Conservation (phyloP, 2,888 invertebrate species). For the Drosophila mimetica region DNA sequence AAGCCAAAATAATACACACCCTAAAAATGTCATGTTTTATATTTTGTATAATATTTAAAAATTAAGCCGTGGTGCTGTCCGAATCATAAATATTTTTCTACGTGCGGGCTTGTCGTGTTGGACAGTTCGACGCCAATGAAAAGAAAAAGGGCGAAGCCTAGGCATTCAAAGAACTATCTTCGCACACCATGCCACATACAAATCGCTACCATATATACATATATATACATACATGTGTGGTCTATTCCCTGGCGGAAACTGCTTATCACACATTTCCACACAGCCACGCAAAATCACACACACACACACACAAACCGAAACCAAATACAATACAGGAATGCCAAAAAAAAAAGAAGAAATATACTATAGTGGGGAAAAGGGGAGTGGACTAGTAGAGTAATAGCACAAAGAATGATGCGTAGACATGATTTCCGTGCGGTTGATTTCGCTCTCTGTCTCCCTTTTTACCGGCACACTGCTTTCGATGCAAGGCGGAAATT, state of each 20-base stretch:
- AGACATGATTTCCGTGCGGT: constrained; percentile 82
- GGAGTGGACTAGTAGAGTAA: constrained; percentile 56
- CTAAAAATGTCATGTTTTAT: too few relatives aligned
- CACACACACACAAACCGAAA: constrained; percentile 54
- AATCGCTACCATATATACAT: not conserved
- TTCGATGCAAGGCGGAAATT: constrained; percentile 34
- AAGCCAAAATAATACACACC: too few relatives aligned
- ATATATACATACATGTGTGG: constrained; percentile 15
- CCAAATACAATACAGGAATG: constrained; percentile 48
- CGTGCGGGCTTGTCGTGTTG: not conserved
- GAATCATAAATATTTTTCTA: not conserved
- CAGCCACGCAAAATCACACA: constrained; percentile 71
- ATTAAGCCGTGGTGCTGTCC: not conserved
- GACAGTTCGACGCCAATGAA: constrained; percentile 74
- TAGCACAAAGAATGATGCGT: constrained; percentile 81
- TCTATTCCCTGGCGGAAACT: constrained; percentile 79
- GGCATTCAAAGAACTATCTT: constrained; percentile 43
- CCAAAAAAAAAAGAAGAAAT: constrained; percentile 28
- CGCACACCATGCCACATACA: not conserved
- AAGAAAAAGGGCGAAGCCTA: constrained; percentile 54
- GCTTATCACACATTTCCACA: constrained; percentile 82
- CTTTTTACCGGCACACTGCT: constrained; percentile 38
- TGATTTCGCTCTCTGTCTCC: constrained; percentile 61
- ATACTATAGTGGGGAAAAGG: constrained; percentile 15
- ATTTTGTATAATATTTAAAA: not conserved